These are phyloP conservation scores for Cydia fagiglandana DNA, from an alignment of 1,140 invertebrate species.

Conservation along the genomic window DNA sequence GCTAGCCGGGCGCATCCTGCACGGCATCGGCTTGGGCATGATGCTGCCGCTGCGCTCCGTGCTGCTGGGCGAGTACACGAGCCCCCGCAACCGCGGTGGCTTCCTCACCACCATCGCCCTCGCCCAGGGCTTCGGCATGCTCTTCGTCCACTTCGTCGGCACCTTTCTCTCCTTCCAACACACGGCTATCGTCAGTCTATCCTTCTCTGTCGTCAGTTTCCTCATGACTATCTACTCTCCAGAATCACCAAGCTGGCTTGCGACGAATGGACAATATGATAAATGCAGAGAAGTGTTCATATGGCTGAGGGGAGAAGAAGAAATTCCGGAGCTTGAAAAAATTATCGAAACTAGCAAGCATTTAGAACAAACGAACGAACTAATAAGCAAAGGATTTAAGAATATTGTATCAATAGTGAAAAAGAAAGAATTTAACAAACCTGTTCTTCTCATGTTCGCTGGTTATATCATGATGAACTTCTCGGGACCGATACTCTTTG, in stretches of 20 bases:
- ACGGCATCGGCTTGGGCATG: conserved; percentile 58
- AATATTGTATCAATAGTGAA: not conserved
- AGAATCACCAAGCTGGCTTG: conserved; percentile 85
- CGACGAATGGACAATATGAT: conserved; percentile 71
- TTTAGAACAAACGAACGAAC: not conserved
- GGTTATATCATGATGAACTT: conserved; percentile 29
- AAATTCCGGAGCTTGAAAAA: conserved; percentile 59
- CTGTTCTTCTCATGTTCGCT: conserved; percentile 24
- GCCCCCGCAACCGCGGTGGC: conserved; percentile 77
- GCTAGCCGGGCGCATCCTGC: conserved; percentile 52
- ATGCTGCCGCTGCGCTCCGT: conserved; percentile 54
- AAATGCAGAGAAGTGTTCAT: conserved; percentile 72
- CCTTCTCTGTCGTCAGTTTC: conserved; percentile 73
- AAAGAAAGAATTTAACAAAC: conserved; percentile 34
- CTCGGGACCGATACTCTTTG: conserved; percentile 61
- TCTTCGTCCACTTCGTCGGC: conserved; percentile 79
- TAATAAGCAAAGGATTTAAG: not conserved
- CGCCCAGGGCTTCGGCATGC: conserved; percentile 76
- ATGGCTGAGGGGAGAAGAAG: conserved; percentile 72
- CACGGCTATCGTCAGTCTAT: conserved; percentile 73
- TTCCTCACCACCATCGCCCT: conserved; percentile 77
- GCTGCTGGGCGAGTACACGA: conserved; percentile 67
- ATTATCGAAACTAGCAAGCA: conserved; percentile 55
- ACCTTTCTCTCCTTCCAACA: conserved; percentile 79
- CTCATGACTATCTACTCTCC: conserved; percentile 78